Percentiles rank a stretch among this genome's conserved stretches.
These are phyloP conservation scores for Cyphomyrus plagiostoma DNA, from an alignment of 2,113 vertebrate species.

Conservation along the genomic window DNA sequence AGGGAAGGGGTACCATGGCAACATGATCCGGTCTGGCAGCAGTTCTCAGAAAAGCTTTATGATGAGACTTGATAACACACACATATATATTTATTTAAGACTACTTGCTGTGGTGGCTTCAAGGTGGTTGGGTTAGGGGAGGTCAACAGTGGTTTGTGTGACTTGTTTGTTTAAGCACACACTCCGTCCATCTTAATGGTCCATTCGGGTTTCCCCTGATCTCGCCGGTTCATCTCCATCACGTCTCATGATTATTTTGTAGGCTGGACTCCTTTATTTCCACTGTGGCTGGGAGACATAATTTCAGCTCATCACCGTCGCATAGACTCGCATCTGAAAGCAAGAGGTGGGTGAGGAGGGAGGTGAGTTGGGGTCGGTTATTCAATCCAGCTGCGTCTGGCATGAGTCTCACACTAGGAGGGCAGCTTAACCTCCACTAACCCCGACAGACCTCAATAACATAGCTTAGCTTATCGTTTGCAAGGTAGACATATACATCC, in stretches of 20 bases:
- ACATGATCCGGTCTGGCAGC: neutral
- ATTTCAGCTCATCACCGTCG: constrained; percentile 2
- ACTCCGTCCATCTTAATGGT: neutral
- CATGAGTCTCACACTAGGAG: neutral
- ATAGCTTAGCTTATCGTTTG: neutral
- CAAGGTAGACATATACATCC: neutral
- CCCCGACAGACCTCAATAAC: neutral
- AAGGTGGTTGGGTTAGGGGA: neutral
- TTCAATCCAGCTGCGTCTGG: neutral
- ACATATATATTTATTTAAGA: constrained; percentile 19
- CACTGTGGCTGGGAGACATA: neutral
- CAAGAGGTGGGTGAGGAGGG: neutral
- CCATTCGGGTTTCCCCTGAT: neutral
- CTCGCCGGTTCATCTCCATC: neutral
- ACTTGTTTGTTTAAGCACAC: neutral
- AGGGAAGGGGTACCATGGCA: neutral
- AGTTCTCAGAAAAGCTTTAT: constrained; percentile 1
- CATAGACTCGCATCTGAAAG: constrained; percentile 18
- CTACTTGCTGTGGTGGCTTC: constrained; percentile 18
- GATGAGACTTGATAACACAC: constrained; percentile 17
- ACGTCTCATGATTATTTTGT: neutral
- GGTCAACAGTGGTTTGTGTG: neutral
- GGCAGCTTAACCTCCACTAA: neutral
- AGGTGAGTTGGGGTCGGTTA: neutral
- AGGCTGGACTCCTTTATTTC: neutral